These are phyloP conservation scores for Bombus ignitus DNA, from an alignment of 1,140 invertebrate species.

Conservation along the genomic window DNA sequence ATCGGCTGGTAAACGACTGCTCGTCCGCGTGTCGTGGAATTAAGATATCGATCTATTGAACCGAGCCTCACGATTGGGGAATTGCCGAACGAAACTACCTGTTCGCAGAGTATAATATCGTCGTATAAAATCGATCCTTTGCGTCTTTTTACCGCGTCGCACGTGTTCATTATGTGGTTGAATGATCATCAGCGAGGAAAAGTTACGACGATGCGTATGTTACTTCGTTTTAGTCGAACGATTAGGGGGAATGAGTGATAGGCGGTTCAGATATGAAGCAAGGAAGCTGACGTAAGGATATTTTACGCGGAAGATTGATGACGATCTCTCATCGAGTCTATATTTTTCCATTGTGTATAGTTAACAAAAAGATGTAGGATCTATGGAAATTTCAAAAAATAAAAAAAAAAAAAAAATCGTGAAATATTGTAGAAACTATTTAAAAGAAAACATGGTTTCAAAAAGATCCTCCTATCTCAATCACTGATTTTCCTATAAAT, in stretches of 20 bases:
- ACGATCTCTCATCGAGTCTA: not conserved
- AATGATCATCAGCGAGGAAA: not conserved
- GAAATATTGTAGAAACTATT: not conserved
- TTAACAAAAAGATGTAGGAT: not conserved
- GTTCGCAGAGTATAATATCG: conserved; percentile 21
- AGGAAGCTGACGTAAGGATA: not conserved
- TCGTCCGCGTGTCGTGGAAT: not conserved
- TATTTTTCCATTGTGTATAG: not conserved
- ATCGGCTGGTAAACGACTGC: not conserved
- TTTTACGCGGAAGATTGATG: not conserved
- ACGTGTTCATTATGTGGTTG: conserved; percentile 17
- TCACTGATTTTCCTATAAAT: too few relatives aligned
- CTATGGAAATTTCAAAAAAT: not conserved
- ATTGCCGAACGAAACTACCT: not conserved
- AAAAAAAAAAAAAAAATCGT: too few relatives aligned
- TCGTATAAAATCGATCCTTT: not conserved
- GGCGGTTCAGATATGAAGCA: not conserved
- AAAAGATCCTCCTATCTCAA: too few relatives aligned
- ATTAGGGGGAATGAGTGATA: not conserved
- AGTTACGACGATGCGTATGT: conserved; percentile 1
- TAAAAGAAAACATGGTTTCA: not conserved
- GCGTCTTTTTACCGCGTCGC: conserved; percentile 1
- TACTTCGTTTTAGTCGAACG: not conserved
- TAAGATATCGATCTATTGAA: conserved; percentile 30
- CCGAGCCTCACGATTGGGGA: conserved; percentile 9